phyloP scores from a whole-genome alignment of 2,113 vertebrate species.

The Callocephalon fimbriatum region DNA sequence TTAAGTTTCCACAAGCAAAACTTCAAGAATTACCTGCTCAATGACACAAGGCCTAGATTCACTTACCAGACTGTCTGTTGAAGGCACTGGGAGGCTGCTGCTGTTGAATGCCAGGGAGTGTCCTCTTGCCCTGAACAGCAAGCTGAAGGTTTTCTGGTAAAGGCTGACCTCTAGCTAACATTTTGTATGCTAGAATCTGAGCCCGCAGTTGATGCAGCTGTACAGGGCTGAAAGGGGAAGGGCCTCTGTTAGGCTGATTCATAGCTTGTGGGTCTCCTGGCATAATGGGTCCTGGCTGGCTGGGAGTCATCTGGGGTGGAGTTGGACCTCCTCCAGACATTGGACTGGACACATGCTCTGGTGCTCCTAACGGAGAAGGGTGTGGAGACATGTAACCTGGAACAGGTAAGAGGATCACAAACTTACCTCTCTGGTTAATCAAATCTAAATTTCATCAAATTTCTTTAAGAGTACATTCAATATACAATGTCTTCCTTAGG shows the following conservation, averaged over 20 bases:
- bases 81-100: conserved; percentile 79
- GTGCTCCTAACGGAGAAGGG: conserved; percentile 90
- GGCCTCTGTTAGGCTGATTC: conserved; percentile 86
- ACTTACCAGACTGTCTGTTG: conserved; percentile 89
- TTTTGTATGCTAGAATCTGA: conserved; percentile 98
- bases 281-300: conserved; percentile 88
- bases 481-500: neutral
- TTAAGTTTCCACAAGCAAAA: neutral
- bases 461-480: neutral
- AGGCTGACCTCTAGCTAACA: conserved; percentile 93
- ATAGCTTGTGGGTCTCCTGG: conserved; percentile 90
- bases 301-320: conserved; percentile 91
- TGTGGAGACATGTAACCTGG: conserved; percentile 96
- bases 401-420: conserved; percentile 26
- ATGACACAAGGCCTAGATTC: neutral
- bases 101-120: conserved; percentile 93
- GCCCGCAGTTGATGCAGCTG: conserved; percentile 97
- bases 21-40: neutral
- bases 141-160: conserved; percentile 97
- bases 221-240: conserved; percentile 93
- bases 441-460: neutral
- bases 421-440: neutral
- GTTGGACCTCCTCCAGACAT: conserved; percentile 95
- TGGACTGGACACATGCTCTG: conserved; percentile 93
- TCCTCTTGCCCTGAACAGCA: conserved; percentile 96